Evolutionary conservation across 1,140 invertebrate genomes (phyloP).

Genomic region (Parasteatoda tepidariorum): DNA sequence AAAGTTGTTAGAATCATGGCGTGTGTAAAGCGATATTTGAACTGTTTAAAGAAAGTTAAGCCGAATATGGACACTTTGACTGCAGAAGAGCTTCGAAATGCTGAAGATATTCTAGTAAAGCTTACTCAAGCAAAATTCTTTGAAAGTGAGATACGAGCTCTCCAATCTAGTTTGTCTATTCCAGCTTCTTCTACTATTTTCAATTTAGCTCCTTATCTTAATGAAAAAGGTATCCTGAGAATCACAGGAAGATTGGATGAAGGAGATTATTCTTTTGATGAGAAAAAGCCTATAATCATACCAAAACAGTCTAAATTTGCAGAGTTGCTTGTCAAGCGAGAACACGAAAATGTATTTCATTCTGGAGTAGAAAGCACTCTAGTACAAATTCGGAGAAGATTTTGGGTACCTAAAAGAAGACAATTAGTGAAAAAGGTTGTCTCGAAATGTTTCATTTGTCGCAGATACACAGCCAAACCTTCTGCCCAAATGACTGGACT

Average conservation of each 20-base stretch:
- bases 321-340: neutral
- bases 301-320: neutral
- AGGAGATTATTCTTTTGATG: neutral
- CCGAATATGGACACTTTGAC: too few relatives aligned
- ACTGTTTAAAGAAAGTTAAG: too few relatives aligned
- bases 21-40: too few relatives aligned
- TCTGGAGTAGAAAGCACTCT: neutral
- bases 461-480: neutral
- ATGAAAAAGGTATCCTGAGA: conserved; percentile 5
- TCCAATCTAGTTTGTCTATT: too few relatives aligned
- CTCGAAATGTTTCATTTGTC: neutral
- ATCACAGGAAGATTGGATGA: conserved; percentile 1
- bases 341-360: conserved; percentile 13
- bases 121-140: too few relatives aligned
- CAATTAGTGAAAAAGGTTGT: neutral
- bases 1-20: too few relatives aligned
- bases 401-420: neutral
- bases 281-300: conserved; percentile 9
- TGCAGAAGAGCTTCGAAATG: too few relatives aligned
- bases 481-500: neutral
- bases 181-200: too few relatives aligned
- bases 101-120: too few relatives aligned
- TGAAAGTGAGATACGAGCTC: too few relatives aligned
- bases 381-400: neutral
- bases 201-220: neutral